These are phyloP conservation scores for Phylloscopus trochiloides DNA, from an alignment of 2,113 vertebrate genomes.

Conservation along the genomic window DNA sequence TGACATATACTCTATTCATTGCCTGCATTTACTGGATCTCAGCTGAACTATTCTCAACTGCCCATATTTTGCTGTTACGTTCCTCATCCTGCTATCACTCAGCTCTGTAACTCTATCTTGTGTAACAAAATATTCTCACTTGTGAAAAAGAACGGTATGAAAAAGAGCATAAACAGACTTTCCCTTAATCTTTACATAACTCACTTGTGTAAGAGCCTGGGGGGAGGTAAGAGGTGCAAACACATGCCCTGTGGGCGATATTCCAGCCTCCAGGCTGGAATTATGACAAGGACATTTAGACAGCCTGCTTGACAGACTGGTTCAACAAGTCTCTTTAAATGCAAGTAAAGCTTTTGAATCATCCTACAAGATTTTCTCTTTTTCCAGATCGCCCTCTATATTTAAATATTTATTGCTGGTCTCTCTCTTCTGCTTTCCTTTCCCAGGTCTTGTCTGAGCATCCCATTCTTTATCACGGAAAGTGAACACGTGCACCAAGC, in stretches of 20 bases:
- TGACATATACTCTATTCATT: neutral
- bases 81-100: neutral
- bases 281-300: slow-evolving; percentile 22
- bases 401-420: neutral
- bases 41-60: neutral
- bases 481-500: neutral
- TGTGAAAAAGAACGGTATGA: neutral
- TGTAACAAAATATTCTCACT: neutral
- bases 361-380: neutral
- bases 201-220: neutral
- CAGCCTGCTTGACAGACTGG: slow-evolving; percentile 14
- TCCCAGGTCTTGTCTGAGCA: neutral
- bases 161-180: neutral
- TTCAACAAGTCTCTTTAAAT: neutral
- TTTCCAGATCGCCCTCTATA: neutral
- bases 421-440: neutral
- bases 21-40: neutral
- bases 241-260: neutral
- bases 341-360: neutral
- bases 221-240: neutral
- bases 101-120: neutral
- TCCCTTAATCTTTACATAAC: slow-evolving; percentile 1
- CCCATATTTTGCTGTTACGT: neutral
- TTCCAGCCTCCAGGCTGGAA: slow-evolving; percentile 32
- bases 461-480: neutral